These are phyloP conservation scores for Falco rusticolus DNA, from an alignment of 2,797 vertebrate species.

Conservation along the genomic window DNA sequence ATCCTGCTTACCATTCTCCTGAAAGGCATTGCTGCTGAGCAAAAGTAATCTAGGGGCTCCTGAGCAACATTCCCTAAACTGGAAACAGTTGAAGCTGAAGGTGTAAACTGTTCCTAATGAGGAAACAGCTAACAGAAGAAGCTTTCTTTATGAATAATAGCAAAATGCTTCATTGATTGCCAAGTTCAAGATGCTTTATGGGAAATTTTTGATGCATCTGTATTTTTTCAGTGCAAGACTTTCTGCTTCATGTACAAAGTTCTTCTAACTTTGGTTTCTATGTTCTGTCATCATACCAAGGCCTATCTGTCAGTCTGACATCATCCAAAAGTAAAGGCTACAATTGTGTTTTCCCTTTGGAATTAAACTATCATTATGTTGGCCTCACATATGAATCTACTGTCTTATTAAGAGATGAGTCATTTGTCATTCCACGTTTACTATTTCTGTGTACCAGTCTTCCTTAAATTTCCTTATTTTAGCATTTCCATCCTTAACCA, in stretches of 20 bases:
- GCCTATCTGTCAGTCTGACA: neutral
- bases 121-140: neutral
- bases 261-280: neutral
- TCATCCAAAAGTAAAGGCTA: neutral
- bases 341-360: neutral
- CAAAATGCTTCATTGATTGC: neutral
- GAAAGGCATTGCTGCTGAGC: neutral
- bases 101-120: neutral
- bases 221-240: neutral
- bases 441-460: neutral
- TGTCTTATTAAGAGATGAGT: neutral
- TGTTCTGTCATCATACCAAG: neutral
- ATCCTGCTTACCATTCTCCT: neutral
- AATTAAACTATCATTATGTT: neutral
- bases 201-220: neutral
- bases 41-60: neutral
- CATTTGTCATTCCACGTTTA: neutral
- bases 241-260: neutral
- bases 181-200: neutral
- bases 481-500: neutral
- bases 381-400: neutral
- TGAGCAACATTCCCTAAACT: neutral
- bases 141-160: neutral
- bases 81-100: neutral
- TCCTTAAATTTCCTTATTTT: neutral